These are phyloP conservation scores for Esperia sulphurella DNA, from an alignment of 2,888 invertebrate genomes.

Conservation along the genomic window DNA sequence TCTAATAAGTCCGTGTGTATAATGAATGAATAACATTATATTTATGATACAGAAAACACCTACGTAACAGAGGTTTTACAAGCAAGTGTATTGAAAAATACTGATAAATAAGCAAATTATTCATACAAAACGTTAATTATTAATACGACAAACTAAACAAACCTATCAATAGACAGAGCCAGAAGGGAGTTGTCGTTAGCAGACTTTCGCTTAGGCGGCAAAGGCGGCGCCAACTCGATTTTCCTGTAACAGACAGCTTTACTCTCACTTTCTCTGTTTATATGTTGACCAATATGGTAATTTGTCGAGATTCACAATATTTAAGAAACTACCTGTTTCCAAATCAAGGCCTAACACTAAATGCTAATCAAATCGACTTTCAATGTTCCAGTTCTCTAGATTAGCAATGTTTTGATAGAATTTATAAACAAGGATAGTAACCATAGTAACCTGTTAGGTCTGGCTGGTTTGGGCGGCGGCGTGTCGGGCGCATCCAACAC, in stretches of 20 bases:
- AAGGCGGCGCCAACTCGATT: slow-evolving; percentile 85
- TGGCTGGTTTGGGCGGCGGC: slow-evolving; percentile 93
- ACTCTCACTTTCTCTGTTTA: slow-evolving; percentile 32
- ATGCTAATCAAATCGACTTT: neutral
- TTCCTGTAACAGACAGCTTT: slow-evolving; percentile 64
- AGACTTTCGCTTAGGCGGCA: slow-evolving; percentile 87
- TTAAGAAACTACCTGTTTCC: neutral
- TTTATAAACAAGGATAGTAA: neutral
- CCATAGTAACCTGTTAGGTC: slow-evolving; percentile 84
- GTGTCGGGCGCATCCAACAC: slow-evolving; percentile 81
- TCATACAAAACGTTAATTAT: neutral
- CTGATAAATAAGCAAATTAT: too few species aligned
- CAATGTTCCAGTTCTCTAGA: neutral
- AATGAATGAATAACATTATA: too few species aligned
- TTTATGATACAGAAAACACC: too few species aligned
- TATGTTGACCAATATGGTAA: neutral
- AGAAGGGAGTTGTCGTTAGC: slow-evolving; percentile 72
- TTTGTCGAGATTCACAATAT: neutral
- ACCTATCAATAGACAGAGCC: slow-evolving; percentile 81
- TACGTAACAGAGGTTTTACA: too few species aligned
- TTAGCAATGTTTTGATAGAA: neutral
- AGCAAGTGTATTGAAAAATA: too few species aligned
- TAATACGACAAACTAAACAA: slow-evolving; percentile 37
- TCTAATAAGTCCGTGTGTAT: too few species aligned
- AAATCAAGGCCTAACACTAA: neutral